These are phyloP conservation scores for Drosophila tristis DNA, from an alignment of 1,140 invertebrate species.

Conservation along the genomic window DNA sequence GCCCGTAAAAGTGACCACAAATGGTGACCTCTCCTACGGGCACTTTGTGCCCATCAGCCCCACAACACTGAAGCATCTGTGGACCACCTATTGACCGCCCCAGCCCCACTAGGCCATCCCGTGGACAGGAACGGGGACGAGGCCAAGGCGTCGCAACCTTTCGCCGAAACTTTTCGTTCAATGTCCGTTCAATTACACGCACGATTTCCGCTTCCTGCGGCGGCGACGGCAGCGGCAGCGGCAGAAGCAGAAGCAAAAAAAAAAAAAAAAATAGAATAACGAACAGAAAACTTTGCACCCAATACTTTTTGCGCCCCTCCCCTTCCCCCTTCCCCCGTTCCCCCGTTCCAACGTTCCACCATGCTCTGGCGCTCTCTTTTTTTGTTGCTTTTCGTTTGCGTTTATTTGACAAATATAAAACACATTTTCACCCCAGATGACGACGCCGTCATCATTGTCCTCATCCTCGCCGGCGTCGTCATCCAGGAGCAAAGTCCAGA, in stretches of 20 bases:
- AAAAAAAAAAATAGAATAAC: constrained; percentile 24
- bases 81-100: too few species aligned
- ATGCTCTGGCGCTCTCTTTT: too few species aligned
- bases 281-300: constrained; percentile 31
- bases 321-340: background rate
- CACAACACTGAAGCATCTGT: too few species aligned
- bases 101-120: too few species aligned
- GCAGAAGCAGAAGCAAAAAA: constrained; percentile 41
- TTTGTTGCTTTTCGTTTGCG: constrained; percentile 44
- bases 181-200: constrained; percentile 80
- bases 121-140: too few species aligned
- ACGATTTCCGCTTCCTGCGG: constrained; percentile 78
- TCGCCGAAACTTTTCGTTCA: constrained; percentile 69
- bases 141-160: constrained; percentile 42
- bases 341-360: too few species aligned
- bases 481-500: constrained; percentile 45
- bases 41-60: background rate
- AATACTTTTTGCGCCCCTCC: constrained; percentile 46
- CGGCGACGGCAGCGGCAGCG: constrained; percentile 35
- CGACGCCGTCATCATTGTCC: constrained; percentile 42
- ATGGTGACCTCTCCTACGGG: constrained; percentile 30
- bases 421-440: constrained; percentile 72
- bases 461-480: constrained; percentile 16
- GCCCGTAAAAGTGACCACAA: constrained; percentile 76
- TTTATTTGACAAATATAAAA: constrained; percentile 80